Evolutionary conservation across 2,888 invertebrate species (phyloP).

Genomic region (Pandemis cinnamomeana): DNA sequence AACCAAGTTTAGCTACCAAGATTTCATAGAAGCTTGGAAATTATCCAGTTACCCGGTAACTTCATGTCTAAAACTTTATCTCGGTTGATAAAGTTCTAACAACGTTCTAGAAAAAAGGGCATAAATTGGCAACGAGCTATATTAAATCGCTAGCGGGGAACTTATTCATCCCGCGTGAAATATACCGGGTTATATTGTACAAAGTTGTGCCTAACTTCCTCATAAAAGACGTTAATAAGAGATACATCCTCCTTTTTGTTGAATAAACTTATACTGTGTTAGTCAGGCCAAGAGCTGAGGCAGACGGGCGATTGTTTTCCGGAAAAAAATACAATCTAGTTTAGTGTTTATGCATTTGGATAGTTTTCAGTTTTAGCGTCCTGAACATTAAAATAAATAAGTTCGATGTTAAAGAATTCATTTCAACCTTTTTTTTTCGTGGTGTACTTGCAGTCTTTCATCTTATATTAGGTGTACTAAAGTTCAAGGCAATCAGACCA

Average conservation of each 20-base stretch:
- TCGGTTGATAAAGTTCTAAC: background rate
- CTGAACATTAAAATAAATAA: too few species aligned
- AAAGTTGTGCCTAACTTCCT: slow-evolving; percentile 29
- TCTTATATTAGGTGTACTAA: too few species aligned
- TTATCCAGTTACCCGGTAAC: background rate
- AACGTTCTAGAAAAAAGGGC: slow-evolving; percentile 3
- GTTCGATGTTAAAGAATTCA: too few species aligned
- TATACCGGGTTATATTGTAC: slow-evolving; percentile 29
- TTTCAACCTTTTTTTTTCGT: too few species aligned
- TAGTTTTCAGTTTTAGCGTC: background rate
- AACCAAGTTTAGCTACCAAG: too few species aligned
- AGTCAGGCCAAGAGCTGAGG: slow-evolving; percentile 3
- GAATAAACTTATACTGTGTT: slow-evolving; percentile 24
- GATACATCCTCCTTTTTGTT: slow-evolving; percentile 16
- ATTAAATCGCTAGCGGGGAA: slow-evolving; percentile 15
- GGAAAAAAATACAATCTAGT: background rate
- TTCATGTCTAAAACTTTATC: background rate
- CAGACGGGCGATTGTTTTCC: slow-evolving; percentile 16
- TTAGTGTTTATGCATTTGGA: background rate
- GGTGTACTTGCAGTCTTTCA: too few species aligned
- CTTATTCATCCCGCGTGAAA: slow-evolving; percentile 26
- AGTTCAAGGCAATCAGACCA: too few species aligned
- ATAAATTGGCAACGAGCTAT: slow-evolving; percentile 15
- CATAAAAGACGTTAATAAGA: slow-evolving; percentile 37
- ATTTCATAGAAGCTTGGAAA: background rate